Conservation (phyloP, 2,797 vertebrate genomes). For the Coregonus suidteri region DNA sequence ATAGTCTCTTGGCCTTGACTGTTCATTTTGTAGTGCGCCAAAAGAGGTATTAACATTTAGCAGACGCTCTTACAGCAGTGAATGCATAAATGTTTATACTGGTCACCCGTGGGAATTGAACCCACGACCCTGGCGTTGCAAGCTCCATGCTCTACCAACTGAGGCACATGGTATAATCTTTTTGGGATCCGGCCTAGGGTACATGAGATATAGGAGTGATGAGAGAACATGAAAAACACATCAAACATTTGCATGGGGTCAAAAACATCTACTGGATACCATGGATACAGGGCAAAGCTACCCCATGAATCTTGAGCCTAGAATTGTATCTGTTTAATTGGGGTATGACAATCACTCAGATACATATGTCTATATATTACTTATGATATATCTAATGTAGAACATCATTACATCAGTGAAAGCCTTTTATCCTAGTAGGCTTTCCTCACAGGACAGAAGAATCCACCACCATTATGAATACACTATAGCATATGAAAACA, state of each 20-base stretch:
- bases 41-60: background rate
- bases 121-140: no score
- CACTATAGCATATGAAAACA: background rate
- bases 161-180: background rate
- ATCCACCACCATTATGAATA: background rate
- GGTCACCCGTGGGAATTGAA: no score
- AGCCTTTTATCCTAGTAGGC: background rate
- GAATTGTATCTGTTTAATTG: background rate
- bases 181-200: background rate
- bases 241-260: background rate
- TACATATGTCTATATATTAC: background rate
- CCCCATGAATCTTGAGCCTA: background rate
- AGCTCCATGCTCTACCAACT: no score
- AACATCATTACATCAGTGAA: background rate
- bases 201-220: background rate
- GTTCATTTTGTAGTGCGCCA: background rate
- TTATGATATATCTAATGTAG: background rate
- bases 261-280: background rate
- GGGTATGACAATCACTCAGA: background rate
- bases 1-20: background rate
- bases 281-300: background rate
- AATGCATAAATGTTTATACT: no score
- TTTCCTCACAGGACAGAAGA: background rate
- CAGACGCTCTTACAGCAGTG: no score
- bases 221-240: constrained; percentile 2